phyloP scores from a whole-genome alignment of 2,888 invertebrate genomes.

The Agonopterix alstromeriana region DNA sequence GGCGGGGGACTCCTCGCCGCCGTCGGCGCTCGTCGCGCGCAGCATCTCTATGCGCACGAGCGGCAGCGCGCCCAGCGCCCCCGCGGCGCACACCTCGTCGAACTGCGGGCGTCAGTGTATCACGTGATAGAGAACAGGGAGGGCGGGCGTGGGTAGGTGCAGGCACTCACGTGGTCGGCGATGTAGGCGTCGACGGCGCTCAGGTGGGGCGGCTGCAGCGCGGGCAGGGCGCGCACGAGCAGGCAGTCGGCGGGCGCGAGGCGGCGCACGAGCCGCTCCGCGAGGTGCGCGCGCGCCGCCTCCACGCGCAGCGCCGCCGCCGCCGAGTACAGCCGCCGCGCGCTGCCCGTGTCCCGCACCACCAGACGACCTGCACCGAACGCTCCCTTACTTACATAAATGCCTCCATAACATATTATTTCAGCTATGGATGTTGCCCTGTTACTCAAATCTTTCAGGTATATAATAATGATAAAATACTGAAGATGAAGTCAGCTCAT shows the following conservation, averaged over 20 bases:
- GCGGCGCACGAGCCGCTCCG: slow-evolving; percentile 79
- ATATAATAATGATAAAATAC: too few relatives aligned
- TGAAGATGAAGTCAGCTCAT: too few relatives aligned
- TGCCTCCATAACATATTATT: too few relatives aligned
- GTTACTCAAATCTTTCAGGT: too few relatives aligned
- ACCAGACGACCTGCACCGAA: slow-evolving; percentile 50
- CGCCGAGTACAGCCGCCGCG: slow-evolving; percentile 87
- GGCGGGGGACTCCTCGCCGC: slow-evolving; percentile 73
- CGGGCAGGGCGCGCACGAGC: slow-evolving; percentile 77
- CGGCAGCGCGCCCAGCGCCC: slow-evolving; percentile 80
- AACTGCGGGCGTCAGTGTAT: slow-evolving; percentile 71
- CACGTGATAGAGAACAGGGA: too few relatives aligned
- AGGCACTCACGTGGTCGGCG: slow-evolving; percentile 65
- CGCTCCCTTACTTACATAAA: too few relatives aligned
- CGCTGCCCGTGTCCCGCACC: slow-evolving; percentile 61
- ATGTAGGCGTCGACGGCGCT: slow-evolving; percentile 81
- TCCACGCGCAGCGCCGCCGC: slow-evolving; percentile 87
- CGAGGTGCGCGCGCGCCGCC: slow-evolving; percentile 82
- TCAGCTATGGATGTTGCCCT: too few relatives aligned
- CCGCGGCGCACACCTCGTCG: slow-evolving; percentile 78
- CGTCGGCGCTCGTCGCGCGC: slow-evolving; percentile 83
- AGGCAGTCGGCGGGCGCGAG: slow-evolving; percentile 78
- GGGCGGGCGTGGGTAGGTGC: too few relatives aligned
- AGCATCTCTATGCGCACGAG: slow-evolving; percentile 84
- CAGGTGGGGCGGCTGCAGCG: slow-evolving; percentile 75